Base-by-base conservation (phyloP, 2,113 vertebrate species). In the Arothron firmamentum region DNA sequence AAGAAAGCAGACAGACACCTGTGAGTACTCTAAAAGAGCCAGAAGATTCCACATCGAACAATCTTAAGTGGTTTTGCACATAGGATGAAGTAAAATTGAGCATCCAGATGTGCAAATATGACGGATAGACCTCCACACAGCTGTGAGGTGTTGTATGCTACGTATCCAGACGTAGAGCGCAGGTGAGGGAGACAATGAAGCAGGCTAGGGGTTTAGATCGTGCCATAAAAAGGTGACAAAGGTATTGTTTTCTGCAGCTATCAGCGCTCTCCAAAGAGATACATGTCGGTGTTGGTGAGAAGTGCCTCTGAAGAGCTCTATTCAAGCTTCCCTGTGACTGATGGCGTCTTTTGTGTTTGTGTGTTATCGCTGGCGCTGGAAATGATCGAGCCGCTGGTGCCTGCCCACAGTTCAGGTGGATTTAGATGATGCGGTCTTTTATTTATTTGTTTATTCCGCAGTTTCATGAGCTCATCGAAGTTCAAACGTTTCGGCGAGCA, bases 401-500 rank as follows among this genome's bases (percentile, higher is more conserved):
- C 77, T 20, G 73, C 70, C 67, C 65, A 18, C 50, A 25, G 17
- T 34, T 79, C 52, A 58, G 65, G 55, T 72, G 72, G 62, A 74
- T 59, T 55, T 61, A 46, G 56, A 48, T 55, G 3, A 70, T 49
- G n/a, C n/a, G 3, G 15, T 19, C 16, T 49, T 19, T 6, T 49
- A 11, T 49, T 49, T 49, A 17, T 49, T n/a, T 49, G 9, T 19
- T 13, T 43, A 65, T 76, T 70, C 38, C 34, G 56, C 56, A 53
- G 62, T 77, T 75, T 75, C 61, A 52, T 52, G 65, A 54, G 62
- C 52, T n/a, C 21, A 7, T 56, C 52, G 52, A 47, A 62, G 66
- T 83, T 83, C 64, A 85, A 79, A 80, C 69, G 66, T 74, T 28
- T 67, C 58, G n/a, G 51, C 53, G 66, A 74, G 67, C 62, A 70